phyloP scores from a whole-genome alignment of 2,888 invertebrate species.

The Caenorhabditis drosophilae region DNA sequence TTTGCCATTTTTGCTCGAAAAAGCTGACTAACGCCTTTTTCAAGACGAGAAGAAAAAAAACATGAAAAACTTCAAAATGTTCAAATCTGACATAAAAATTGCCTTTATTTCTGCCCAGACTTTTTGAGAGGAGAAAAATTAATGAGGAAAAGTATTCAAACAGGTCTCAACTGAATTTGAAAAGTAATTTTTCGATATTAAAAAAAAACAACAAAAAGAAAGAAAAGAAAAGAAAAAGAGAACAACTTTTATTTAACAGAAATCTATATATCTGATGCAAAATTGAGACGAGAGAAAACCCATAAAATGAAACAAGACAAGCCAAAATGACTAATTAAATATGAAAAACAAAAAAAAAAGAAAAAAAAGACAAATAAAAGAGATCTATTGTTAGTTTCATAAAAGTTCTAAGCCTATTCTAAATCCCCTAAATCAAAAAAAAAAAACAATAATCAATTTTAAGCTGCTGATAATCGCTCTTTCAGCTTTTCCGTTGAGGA shows the following conservation, averaged over 20 bases:
- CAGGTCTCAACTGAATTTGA: no score
- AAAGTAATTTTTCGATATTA: background rate
- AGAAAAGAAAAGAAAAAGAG: background rate
- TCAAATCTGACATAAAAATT: no score
- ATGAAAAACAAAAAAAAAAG: no score
- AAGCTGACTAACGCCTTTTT: no score
- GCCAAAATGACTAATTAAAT: background rate
- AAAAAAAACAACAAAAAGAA: background rate
- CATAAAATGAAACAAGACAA: conserved; percentile 2
- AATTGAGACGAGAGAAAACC: background rate
- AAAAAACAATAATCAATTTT: background rate
- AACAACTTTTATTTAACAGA: background rate
- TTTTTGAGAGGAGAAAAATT: no score
- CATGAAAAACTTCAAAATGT: no score
- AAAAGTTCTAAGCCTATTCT: no score
- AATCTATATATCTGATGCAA: background rate
- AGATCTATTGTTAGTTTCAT: conserved; percentile 4
- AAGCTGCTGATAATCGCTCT: conserved; percentile 20
- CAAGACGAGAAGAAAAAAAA: no score
- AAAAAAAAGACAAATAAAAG: background rate
- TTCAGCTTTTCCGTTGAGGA: conserved; percentile 34
- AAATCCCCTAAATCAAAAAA: no score
- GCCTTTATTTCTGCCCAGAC: no score
- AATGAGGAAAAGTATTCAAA: no score
- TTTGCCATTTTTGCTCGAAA: no score